Evolutionary conservation across 2,888 invertebrate species (phyloP).

Genomic region (Venustoraphidia nigricollis): DNA sequence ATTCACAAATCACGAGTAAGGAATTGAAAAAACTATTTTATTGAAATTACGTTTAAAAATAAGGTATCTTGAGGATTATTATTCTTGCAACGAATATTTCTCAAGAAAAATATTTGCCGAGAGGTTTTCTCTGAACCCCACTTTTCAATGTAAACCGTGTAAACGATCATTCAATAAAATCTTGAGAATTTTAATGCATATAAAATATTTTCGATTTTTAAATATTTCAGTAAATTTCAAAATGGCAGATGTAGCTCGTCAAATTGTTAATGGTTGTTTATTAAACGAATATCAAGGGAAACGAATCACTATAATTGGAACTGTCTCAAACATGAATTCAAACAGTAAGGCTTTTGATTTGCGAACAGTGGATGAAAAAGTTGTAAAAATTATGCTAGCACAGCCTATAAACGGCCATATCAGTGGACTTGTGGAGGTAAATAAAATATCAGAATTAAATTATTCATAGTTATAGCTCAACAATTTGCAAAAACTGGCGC

Average conservation of each 20-base stretch:
- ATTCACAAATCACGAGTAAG: too few relatives aligned
- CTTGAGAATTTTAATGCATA: too few relatives aligned
- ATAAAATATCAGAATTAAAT: background rate
- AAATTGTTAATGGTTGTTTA: constrained; percentile 23
- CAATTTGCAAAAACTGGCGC: background rate
- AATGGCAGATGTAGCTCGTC: constrained; percentile 15
- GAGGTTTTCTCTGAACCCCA: too few relatives aligned
- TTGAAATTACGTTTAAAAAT: too few relatives aligned
- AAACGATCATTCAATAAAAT: too few relatives aligned
- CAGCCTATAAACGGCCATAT: constrained; percentile 18
- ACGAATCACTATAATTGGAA: constrained; percentile 22
- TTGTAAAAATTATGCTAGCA: constrained; percentile 20
- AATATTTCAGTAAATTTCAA: background rate
- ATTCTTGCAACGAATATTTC: too few relatives aligned
- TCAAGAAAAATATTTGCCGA: too few relatives aligned
- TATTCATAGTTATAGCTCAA: too few relatives aligned
- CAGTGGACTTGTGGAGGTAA: constrained; percentile 25
- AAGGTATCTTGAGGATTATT: too few relatives aligned
- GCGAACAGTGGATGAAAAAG: constrained; percentile 20
- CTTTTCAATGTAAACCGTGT: too few relatives aligned
- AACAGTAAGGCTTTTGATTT: constrained; percentile 22
- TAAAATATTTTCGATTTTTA: too few relatives aligned
- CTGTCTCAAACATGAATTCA: constrained; percentile 18
- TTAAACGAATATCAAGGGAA: constrained; percentile 20
- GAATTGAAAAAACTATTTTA: too few relatives aligned